Conservation (phyloP, 2,888 invertebrate species). For the Orgyia antiqua region DNA sequence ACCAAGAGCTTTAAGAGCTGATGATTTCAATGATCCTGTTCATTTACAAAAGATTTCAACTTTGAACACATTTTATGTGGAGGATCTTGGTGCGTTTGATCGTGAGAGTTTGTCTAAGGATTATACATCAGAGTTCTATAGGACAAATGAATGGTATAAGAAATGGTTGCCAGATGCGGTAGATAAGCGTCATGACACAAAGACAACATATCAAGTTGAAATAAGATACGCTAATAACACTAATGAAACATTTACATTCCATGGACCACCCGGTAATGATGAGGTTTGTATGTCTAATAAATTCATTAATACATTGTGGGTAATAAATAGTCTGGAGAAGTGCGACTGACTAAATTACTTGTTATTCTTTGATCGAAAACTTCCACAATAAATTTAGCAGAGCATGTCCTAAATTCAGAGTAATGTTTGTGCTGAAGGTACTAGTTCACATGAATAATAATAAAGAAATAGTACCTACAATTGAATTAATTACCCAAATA, state of each 20-base stretch:
- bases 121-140: conserved; percentile 93
- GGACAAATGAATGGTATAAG: conserved; percentile 96
- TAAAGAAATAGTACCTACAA: too few species aligned
- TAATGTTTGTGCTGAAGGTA: too few species aligned
- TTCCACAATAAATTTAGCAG: too few species aligned
- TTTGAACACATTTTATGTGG: conserved; percentile 91
- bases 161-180: conserved; percentile 94
- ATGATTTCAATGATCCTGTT: conserved; percentile 97
- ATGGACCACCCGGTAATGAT: conserved; percentile 94
- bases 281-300: conserved; percentile 81
- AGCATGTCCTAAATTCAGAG: too few species aligned
- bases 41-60: conserved; percentile 96
- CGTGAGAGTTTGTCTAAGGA: conserved; percentile 88
- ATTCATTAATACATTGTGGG: too few species aligned
- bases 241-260: conserved; percentile 97
- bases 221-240: conserved; percentile 96
- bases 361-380: too few species aligned
- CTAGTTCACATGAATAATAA: too few species aligned
- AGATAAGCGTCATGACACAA: conserved; percentile 89
- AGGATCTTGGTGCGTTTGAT: conserved; percentile 91
- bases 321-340: too few species aligned
- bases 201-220: conserved; percentile 95
- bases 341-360: too few species aligned
- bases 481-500: too few species aligned
- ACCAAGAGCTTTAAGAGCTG: conserved; percentile 92